Conservation (phyloP, 1,140 invertebrate species). For the Lycorma delicatula region DNA sequence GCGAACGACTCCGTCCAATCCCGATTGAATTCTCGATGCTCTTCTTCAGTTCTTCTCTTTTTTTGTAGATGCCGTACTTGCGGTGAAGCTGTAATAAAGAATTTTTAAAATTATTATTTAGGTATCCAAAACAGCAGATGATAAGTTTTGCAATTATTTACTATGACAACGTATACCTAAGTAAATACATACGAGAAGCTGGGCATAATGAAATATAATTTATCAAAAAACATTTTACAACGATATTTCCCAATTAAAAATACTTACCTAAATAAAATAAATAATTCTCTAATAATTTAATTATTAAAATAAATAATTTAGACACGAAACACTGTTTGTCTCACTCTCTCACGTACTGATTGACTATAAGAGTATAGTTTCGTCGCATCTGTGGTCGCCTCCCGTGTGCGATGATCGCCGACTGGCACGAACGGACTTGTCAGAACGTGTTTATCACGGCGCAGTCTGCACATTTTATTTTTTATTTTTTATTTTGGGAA, state of each 20-base stretch:
- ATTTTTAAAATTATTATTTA: conserved; percentile 3
- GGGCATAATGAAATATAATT: neutral
- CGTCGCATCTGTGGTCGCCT: neutral
- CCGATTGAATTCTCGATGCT: conserved; percentile 27
- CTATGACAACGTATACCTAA: neutral
- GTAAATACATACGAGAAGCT: conserved; percentile 2
- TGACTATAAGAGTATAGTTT: neutral
- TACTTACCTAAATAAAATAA: neutral
- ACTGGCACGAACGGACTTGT: neutral
- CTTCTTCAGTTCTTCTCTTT: conserved; percentile 26
- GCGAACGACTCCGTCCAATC: conserved; percentile 26
- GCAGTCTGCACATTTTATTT: neutral
- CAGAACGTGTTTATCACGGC: conserved; percentile 1
- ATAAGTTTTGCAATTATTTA: conserved; percentile 1
- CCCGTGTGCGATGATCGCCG: too few relatives aligned
- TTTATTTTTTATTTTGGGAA: too few relatives aligned
- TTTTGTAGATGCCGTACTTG: conserved; percentile 13
- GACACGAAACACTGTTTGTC: neutral
- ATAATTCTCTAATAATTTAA: conserved; percentile 1
- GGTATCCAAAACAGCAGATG: neutral
- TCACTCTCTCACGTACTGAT: conserved; percentile 1
- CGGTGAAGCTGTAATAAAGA: conserved; percentile 2
- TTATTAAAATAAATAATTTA: neutral
- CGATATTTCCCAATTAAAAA: conserved; percentile 1
- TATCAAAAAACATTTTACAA: conserved; percentile 1